phyloP scores from a whole-genome alignment of 2,888 invertebrate species.

The Idaea biselata region DNA sequence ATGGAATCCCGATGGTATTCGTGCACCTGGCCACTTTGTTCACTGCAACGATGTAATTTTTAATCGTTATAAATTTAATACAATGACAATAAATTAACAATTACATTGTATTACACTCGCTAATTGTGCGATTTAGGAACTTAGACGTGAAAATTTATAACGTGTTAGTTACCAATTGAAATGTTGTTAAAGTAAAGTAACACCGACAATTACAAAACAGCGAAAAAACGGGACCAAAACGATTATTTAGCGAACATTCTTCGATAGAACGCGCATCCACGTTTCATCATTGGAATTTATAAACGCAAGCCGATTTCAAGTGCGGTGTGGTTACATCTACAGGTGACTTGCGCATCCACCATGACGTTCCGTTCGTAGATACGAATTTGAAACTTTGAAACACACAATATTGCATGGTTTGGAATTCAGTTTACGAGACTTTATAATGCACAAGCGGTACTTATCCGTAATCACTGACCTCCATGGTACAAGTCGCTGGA shows the following conservation, averaged over 20 bases:
- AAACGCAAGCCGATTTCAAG: conserved; percentile 31
- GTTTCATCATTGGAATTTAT: conserved; percentile 40
- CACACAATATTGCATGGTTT: no score
- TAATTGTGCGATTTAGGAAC: background rate
- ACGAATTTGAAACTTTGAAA: conserved; percentile 1
- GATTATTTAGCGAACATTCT: conserved; percentile 44
- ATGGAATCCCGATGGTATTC: conserved; percentile 56
- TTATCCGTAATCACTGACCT: no score
- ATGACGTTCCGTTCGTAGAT: conserved; percentile 20
- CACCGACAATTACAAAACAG: conserved; percentile 20
- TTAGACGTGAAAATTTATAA: background rate
- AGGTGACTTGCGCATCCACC: conserved; percentile 28
- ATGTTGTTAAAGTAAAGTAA: conserved; percentile 14
- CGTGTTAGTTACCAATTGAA: background rate
- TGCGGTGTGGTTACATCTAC: conserved; percentile 5
- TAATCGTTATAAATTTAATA: conserved; percentile 28
- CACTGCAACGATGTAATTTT: conserved; percentile 37
- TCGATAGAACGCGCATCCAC: conserved; percentile 38
- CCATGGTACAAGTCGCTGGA: no score
- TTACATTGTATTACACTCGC: background rate
- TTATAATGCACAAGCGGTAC: no score
- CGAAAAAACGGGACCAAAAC: conserved; percentile 27
- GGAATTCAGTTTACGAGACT: no score
- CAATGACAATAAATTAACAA: conserved; percentile 16
- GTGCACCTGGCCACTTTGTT: conserved; percentile 51